Evolutionary conservation across 2,797 vertebrate species (phyloP), one percentile per base, ranked within the genome.

Genomic region (Aselliscus stoliczkanus): DNA sequence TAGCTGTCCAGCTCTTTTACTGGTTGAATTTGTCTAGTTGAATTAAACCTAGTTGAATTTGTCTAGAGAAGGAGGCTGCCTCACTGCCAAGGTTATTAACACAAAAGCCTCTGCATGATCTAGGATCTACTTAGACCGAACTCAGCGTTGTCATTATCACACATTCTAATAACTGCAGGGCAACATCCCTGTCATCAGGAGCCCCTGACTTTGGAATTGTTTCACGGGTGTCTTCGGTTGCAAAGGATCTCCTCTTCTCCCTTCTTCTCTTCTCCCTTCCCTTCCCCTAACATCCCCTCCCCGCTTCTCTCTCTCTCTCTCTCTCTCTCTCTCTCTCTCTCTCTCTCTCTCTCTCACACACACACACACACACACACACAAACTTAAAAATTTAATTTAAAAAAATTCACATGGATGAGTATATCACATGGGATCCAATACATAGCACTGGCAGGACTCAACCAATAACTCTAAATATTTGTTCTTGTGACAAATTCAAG

Each of bases 341-440:
- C 2, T 39, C 3, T 25, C 4, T 39, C 7, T 4, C 4, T 34
- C 39, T 47, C 18, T 15, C 8, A 34, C n/a, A 65, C n/a, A 34
- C 18, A 77, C 54, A 60, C 37, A 62, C 47, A 64, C 80, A 72
- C 58, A 91, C 65, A 34, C 15, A 88, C 37, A 67, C 11, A 44
- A 11, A 37, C 20, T 84, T 65, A 69, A 92, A 92, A 82, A 56
- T 92, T 80, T 87, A 54, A 60, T 82, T 82, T 9, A 34, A 87
- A 83, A 88, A 54, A 29, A 50, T 50, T 14, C 8, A 73, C 27
- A 89, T 31, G 8, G 14, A 56, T 20, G 17, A 27, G 4, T 52
- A 25, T 84, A 29, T 79, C 15, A 58, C 37, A 39, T 75, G 52
- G 23, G 44, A 70, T 58, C 44, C 29, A 89, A 67, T 25, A 3